Evolutionary conservation across 2,888 invertebrate species (phyloP).

Genomic region (Brenthis hecate): DNA sequence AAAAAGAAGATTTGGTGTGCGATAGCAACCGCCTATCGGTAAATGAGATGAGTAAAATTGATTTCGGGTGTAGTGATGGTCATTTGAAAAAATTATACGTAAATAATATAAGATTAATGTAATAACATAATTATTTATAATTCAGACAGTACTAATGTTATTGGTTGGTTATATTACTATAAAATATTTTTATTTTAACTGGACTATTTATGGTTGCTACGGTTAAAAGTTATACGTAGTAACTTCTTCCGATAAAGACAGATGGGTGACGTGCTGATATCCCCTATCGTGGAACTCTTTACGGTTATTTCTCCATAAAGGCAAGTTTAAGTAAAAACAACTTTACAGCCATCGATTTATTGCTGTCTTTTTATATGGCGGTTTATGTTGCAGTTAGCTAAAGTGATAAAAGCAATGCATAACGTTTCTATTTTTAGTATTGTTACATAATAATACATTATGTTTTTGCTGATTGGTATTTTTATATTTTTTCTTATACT

Average conservation of each 20-base stretch:
- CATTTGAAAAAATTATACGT: conserved; percentile 36
- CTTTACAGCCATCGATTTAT: conserved; percentile 72
- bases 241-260: conserved; percentile 60
- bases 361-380: conserved; percentile 62
- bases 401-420: conserved; percentile 28
- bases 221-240: conserved; percentile 36
- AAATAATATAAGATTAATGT: background rate
- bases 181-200: conserved; percentile 5
- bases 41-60: conserved; percentile 67
- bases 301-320: conserved; percentile 76
- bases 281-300: conserved; percentile 68
- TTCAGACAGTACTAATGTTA: background rate
- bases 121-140: too few relatives aligned
- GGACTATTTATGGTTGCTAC: conserved; percentile 6
- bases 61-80: conserved; percentile 46
- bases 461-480: too few relatives aligned
- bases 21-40: conserved; percentile 62
- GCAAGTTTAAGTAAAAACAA: conserved; percentile 75
- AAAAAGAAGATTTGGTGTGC: conserved; percentile 61
- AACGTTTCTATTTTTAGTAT: conserved; percentile 6
- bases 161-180: background rate
- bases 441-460: background rate
- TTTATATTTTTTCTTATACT: too few relatives aligned
- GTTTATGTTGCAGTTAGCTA: conserved; percentile 54
- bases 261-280: conserved; percentile 62